phyloP scores from a whole-genome alignment of 1,140 invertebrate genomes.

The Fopius arisanus region DNA sequence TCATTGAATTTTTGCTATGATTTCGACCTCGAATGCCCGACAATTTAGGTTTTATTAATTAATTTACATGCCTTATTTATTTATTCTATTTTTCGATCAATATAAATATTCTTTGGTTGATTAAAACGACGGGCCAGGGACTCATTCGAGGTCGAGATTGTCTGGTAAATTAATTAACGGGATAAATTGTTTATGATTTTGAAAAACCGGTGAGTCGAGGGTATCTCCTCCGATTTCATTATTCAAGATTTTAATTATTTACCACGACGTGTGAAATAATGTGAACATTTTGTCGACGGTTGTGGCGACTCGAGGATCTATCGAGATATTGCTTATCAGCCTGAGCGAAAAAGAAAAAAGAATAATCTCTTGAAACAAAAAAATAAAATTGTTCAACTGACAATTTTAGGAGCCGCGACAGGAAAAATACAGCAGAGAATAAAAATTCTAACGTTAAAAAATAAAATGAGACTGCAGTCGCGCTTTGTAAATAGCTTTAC shows the following conservation, averaged over 20 bases:
- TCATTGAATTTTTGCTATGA: not conserved
- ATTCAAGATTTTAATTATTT: constrained; percentile 8
- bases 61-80: constrained; percentile 7
- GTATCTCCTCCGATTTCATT: not conserved
- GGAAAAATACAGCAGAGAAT: not conserved
- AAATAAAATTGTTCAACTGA: not conserved
- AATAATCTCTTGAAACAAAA: not conserved
- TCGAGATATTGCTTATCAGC: constrained; percentile 28
- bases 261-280: constrained; percentile 19
- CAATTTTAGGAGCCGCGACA: not conserved
- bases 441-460: not conserved
- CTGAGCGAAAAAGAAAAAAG: not conserved
- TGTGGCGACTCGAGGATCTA: constrained; percentile 25
- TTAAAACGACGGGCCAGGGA: not conserved
- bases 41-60: constrained; percentile 7
- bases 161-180: not conserved
- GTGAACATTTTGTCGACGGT: not conserved
- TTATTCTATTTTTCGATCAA: constrained; percentile 6
- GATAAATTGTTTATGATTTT: not conserved
- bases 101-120: not conserved
- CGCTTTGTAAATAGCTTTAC: constrained; percentile 63
- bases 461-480: constrained; percentile 55
- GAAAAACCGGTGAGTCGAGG: not conserved
- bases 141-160: not conserved
- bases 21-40: not conserved